These are phyloP conservation scores for Crotalus horridus DNA, from an alignment of 2,113 vertebrate species.

Conservation along the genomic window DNA sequence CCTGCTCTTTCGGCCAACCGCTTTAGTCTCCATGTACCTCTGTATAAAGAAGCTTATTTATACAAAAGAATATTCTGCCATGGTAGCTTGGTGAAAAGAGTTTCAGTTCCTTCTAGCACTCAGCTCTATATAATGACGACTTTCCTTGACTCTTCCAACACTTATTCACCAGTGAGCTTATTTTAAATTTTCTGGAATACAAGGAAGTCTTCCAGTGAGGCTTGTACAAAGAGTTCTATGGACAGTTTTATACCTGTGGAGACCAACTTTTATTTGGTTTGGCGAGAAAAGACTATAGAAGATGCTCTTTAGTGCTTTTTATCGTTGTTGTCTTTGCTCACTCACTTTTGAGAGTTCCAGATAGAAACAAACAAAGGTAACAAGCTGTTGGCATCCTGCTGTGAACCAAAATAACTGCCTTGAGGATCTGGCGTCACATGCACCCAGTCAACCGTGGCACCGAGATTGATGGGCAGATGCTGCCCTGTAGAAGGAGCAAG, in stretches of 20 bases:
- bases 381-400: conserved; percentile 45
- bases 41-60: background rate
- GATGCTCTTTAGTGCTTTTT: conserved; percentile 48
- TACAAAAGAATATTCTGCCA: background rate
- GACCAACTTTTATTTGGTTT: conserved; percentile 6
- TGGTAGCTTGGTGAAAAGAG: background rate
- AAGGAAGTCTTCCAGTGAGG: background rate
- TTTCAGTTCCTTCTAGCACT: background rate
- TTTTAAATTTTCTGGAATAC: background rate
- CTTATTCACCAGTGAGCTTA: background rate
- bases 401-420: conserved; percentile 46
- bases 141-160: fast-evolving
- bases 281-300: background rate
- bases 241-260: conserved; percentile 11
- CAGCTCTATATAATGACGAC: background rate
- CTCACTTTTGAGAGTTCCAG: conserved; percentile 49
- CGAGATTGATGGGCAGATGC: conserved; percentile 58
- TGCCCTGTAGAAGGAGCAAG: conserved; percentile 54
- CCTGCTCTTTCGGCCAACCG: background rate
- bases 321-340: conserved; percentile 41
- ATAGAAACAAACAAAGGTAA: conserved; percentile 54
- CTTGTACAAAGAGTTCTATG: background rate
- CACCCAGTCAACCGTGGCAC: conserved; percentile 52
- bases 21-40: too few species aligned
- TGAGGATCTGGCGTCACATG: conserved; percentile 20